These are phyloP conservation scores for Orientallactaga bullata DNA, from an alignment of 2,113 vertebrate genomes.

Conservation along the genomic window DNA sequence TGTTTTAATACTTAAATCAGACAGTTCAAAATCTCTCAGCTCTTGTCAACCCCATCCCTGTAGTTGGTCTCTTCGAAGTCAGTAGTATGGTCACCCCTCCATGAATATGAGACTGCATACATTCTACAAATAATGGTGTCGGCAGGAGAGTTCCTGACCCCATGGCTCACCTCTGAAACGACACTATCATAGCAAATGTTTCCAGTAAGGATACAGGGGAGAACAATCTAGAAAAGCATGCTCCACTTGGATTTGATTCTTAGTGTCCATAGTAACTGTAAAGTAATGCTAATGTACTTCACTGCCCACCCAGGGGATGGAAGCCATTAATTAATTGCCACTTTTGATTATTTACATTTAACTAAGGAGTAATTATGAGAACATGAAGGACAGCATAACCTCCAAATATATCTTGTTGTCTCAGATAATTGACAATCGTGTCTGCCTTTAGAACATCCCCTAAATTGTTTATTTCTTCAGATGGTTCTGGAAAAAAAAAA, in stretches of 20 bases:
- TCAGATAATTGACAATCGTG: slow-evolving; percentile 86
- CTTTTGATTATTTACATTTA: slow-evolving; percentile 88
- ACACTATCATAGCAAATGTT: neutral
- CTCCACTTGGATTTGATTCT: neutral
- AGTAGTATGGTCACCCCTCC: neutral
- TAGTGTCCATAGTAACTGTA: neutral
- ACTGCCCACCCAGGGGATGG: slow-evolving; percentile 78
- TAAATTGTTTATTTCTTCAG: slow-evolving; percentile 77
- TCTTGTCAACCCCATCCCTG: neutral
- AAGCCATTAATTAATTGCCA: slow-evolving; percentile 80
- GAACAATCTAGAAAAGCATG: neutral
- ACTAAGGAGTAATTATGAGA: slow-evolving; percentile 84
- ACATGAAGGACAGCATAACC: slow-evolving; percentile 84
- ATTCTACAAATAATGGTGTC: neutral
- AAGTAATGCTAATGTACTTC: slow-evolving; percentile 74
- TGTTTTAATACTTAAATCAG: neutral
- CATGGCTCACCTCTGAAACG: neutral
- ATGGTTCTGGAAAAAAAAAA: slow-evolving; percentile 67
- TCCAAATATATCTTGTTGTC: slow-evolving; percentile 81
- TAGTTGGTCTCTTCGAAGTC: neutral
- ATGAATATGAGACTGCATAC: neutral
- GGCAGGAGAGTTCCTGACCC: neutral
- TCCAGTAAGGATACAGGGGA: neutral
- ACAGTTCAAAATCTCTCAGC: neutral
- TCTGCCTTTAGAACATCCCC: slow-evolving; percentile 77